Percentiles rank a stretch among this genome's conserved stretches.
Conservation (phyloP, 2,113 vertebrate genomes). For the Aegotheles bennettii region DNA sequence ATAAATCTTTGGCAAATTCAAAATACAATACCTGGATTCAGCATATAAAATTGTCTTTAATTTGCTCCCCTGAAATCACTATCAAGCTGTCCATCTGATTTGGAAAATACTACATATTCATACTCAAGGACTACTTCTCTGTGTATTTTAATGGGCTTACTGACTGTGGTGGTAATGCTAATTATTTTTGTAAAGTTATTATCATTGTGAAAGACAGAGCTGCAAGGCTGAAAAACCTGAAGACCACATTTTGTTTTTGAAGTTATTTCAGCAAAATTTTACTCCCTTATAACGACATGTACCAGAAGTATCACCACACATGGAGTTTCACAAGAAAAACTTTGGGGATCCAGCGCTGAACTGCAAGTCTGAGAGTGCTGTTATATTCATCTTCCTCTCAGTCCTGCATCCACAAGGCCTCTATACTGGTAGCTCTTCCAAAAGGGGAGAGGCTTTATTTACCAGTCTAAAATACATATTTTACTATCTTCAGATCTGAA, state of each 20-base stretch:
- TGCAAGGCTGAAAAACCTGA: background rate
- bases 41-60: background rate
- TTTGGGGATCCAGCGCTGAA: background rate
- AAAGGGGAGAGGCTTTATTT: background rate
- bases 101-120: background rate
- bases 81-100: background rate
- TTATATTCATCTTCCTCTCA: background rate
- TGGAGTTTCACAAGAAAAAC: background rate
- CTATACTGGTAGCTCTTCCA: background rate
- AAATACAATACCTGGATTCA: background rate
- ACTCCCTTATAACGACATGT: background rate
- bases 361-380: background rate
- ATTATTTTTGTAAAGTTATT: background rate
- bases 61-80: background rate
- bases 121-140: background rate
- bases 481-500: background rate
- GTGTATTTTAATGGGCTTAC: background rate
- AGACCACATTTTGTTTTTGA: background rate
- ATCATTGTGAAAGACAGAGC: background rate
- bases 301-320: rapidly evolving
- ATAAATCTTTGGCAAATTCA: background rate
- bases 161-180: background rate
- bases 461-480: background rate
- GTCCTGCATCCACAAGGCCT: background rate
- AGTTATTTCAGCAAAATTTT: background rate